These are phyloP conservation scores for Poecilia gillii DNA, from an alignment of 2,797 vertebrate species.

Conservation along the genomic window DNA sequence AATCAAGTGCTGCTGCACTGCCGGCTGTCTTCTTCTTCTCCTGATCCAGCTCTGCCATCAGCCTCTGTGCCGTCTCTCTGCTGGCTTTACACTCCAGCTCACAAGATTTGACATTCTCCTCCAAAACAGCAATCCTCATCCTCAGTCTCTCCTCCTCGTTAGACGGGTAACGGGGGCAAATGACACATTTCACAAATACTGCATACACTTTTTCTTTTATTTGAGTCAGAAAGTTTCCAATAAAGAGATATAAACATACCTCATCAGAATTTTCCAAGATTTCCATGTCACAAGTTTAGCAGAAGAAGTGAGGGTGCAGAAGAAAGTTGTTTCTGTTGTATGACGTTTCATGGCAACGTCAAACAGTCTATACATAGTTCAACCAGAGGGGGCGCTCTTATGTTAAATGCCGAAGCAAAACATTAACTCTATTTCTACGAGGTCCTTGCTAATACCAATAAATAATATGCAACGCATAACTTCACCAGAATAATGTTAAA, in stretches of 20 bases:
- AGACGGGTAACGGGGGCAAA: slow-evolving; percentile 19
- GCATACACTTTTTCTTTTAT: neutral
- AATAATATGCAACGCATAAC: neutral
- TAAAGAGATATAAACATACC: slow-evolving; percentile 40
- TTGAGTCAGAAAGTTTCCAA: neutral
- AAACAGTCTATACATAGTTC: slow-evolving; percentile 40
- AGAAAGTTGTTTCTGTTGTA: slow-evolving; percentile 35
- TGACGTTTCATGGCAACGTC: slow-evolving; percentile 68
- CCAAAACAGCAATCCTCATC: slow-evolving; percentile 78
- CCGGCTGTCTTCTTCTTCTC: slow-evolving; percentile 81
- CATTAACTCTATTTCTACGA: neutral
- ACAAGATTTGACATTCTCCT: slow-evolving; percentile 82
- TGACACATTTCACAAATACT: neutral
- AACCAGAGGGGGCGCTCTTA: slow-evolving; percentile 31
- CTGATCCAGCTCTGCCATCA: slow-evolving; percentile 84
- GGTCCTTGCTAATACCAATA: neutral
- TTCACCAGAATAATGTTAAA: neutral
- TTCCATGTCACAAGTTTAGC: slow-evolving; percentile 38
- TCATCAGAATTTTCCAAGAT: slow-evolving; percentile 51
- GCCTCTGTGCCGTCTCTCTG: slow-evolving; percentile 87
- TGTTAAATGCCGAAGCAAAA: neutral
- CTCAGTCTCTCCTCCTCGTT: slow-evolving; percentile 79
- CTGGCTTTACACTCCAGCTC: slow-evolving; percentile 90
- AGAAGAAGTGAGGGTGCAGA: slow-evolving; percentile 4
- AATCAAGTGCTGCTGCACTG: slow-evolving; percentile 75